Evolutionary conservation across 1,140 invertebrate species (phyloP).

Genomic region (Halesus radiatus): DNA sequence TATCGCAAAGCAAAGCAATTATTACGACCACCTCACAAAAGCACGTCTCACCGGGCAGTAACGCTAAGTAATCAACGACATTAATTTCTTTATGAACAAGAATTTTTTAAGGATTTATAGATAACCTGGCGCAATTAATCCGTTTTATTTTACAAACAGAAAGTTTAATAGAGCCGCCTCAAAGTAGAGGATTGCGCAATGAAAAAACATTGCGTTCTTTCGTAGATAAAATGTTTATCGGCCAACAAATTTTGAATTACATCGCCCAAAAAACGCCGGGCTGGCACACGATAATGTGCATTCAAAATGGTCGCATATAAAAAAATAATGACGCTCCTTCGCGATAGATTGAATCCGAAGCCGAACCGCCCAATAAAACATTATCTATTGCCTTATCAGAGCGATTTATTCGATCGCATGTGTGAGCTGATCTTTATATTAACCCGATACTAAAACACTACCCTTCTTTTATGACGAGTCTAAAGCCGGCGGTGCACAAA

Average conservation of each 20-base stretch:
- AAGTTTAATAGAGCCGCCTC: background rate
- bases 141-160: background rate
- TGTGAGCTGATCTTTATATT: constrained; percentile 14
- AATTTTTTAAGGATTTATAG: too few species aligned
- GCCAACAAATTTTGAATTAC: background rate
- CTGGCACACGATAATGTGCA: background rate
- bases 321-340: constrained; percentile 45
- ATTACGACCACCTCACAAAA: too few species aligned
- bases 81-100: too few species aligned
- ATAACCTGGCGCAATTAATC: too few species aligned
- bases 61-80: too few species aligned
- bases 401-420: constrained; percentile 35
- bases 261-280: background rate
- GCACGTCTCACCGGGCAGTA: too few species aligned
- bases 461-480: constrained; percentile 39
- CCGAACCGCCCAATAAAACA: constrained; percentile 39
- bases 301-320: constrained; percentile 33
- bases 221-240: background rate
- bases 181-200: background rate
- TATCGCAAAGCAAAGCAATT: too few species aligned
- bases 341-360: constrained; percentile 47
- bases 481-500: constrained; percentile 31
- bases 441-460: constrained; percentile 12
- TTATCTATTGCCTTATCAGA: constrained; percentile 38
- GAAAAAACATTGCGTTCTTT: background rate